These are phyloP conservation scores for Theropithecus gelada DNA, from an alignment of 2,113 vertebrate genomes.

Conservation along the genomic window DNA sequence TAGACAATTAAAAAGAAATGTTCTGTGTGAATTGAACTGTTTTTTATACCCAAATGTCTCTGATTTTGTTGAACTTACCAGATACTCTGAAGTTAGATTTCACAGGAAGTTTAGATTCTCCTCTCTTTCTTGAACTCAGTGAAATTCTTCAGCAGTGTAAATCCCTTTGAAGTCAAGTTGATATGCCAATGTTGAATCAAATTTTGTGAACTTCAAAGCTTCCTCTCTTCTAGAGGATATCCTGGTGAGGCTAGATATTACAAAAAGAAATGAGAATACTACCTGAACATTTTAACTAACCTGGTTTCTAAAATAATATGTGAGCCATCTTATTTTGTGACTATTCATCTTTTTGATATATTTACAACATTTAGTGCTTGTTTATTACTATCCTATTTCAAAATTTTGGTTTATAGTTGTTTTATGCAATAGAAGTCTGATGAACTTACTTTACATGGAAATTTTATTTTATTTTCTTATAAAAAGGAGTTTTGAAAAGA, in stretches of 20 bases:
- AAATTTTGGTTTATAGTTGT: neutral
- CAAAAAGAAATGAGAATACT: constrained; percentile 60
- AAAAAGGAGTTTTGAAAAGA: neutral
- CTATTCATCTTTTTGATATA: constrained; percentile 1
- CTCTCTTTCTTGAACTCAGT: constrained; percentile 70
- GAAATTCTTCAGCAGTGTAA: constrained; percentile 69
- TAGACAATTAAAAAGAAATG: neutral
- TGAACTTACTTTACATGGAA: neutral
- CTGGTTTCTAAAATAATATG: constrained; percentile 17
- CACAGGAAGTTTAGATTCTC: constrained; percentile 55
- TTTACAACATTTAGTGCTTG: neutral
- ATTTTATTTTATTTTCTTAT: neutral
- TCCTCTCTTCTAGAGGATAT: constrained; percentile 62
- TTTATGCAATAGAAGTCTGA: neutral
- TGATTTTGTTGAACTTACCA: constrained; percentile 45
- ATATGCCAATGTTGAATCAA: constrained; percentile 72
- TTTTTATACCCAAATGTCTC: neutral
- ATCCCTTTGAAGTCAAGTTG: constrained; percentile 73
- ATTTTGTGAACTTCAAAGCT: constrained; percentile 77
- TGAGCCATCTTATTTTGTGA: constrained; percentile 38
- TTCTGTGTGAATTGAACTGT: neutral
- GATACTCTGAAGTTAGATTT: constrained; percentile 65
- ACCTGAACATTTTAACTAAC: constrained; percentile 66
- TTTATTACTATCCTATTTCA: neutral
- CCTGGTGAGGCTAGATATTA: constrained; percentile 65